Base-by-base conservation (phyloP, 2,797 vertebrate species). In the Sebastes umbrosus region DNA sequence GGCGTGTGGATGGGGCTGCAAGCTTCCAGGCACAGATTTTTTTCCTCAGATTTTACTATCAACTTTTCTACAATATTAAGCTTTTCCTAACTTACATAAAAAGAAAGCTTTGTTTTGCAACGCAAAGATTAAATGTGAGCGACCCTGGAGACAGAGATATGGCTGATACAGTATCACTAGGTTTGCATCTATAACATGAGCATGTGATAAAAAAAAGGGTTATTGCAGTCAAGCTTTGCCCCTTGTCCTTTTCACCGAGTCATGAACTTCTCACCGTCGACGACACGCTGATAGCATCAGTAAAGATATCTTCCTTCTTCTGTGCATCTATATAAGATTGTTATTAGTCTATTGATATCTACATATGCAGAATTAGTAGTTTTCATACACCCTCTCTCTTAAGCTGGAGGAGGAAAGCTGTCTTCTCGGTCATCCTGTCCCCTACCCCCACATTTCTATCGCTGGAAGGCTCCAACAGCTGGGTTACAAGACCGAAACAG, bases 401-500 rank as follows among this genome's bases (percentile, higher is more conserved):
- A 84, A 79, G 29, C 29, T 62, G 16, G 46, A 75, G 65, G 59
- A 79, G 24, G 86, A 90, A 91, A 78, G 88, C 82, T 50, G 63
- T 72, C 76, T 75, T 46, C 89, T 94, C 79, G 82, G 88, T 92
- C 82, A 72, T 87, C 46, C 81, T 77, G 77, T 90, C 88, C 91
- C 93, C 93, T 92, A 90, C 93, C 95, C 96, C 93, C 81, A 82
- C 84, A 69, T 87, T 80, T 80, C 79, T 75, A 66, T 88, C 29
- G 20, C 81, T 80, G 24, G 80, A 75, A 87, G 78, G 77, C 81
- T 88, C 75, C 80, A 86, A 82, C 88, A 89, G 89, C 90, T 86
- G 85, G 95, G 91, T 94, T 94, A 94, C 92, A 93, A 89, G 76
- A 88, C 75, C 79, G 96, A 96, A 94, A 95, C 93, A 87, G 93